Evolutionary conservation across 2,888 invertebrate genomes (phyloP).

Genomic region (Andricus curvator): DNA sequence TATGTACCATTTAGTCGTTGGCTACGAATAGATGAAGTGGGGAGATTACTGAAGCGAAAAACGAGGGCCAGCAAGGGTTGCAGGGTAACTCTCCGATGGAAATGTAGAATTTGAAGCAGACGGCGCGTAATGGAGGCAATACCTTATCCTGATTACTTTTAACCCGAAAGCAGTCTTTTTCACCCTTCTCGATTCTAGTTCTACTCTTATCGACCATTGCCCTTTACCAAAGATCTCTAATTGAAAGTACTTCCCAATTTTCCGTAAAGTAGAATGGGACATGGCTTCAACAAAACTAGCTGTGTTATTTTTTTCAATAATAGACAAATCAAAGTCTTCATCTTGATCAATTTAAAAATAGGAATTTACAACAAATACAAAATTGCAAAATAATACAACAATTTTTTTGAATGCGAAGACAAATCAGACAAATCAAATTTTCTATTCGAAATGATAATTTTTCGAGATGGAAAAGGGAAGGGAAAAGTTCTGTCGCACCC

Average conservation of each 20-base stretch:
- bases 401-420: too few relatives aligned
- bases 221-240: not conserved
- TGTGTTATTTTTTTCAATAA: too few relatives aligned
- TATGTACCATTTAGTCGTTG: constrained; percentile 20
- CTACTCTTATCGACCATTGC: not conserved
- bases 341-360: too few relatives aligned
- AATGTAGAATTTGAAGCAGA: constrained; percentile 59
- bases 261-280: not conserved
- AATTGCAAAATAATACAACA: too few relatives aligned
- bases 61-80: constrained; percentile 1
- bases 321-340: too few relatives aligned
- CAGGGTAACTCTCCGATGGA: constrained; percentile 43
- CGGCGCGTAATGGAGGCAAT: constrained; percentile 62
- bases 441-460: too few relatives aligned
- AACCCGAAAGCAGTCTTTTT: not conserved
- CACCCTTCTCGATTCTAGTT: constrained; percentile 7
- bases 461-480: too few relatives aligned
- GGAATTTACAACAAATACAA: too few relatives aligned
- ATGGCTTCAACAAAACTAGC: too few relatives aligned
- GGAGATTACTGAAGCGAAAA: constrained; percentile 39
- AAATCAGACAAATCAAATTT: too few relatives aligned
- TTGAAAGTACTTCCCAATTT: not conserved
- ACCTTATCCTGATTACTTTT: constrained; percentile 6
- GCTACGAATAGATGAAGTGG: constrained; percentile 1
- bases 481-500: too few relatives aligned